These are phyloP conservation scores for Conomelus anceps DNA, from an alignment of 2,888 invertebrate species.

Conservation along the genomic window DNA sequence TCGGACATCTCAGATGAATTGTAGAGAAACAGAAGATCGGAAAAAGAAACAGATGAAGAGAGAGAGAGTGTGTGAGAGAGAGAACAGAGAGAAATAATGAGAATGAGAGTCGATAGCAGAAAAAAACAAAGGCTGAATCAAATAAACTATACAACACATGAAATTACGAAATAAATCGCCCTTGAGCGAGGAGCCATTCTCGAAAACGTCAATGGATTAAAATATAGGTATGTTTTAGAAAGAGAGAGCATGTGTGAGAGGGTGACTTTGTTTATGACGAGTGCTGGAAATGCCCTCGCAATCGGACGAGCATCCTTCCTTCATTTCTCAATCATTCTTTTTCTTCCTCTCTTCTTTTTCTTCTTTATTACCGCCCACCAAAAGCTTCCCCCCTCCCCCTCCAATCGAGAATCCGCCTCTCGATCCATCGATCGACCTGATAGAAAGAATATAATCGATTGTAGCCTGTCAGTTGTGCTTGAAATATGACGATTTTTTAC, in stretches of 20 bases:
- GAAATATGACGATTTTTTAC: neutral
- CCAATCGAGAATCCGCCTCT: neutral
- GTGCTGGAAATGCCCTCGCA: neutral
- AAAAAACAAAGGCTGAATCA: neutral
- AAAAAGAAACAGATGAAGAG: too few species aligned
- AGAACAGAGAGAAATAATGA: conserved; percentile 12
- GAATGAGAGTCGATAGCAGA: conserved; percentile 21
- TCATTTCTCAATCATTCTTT: neutral
- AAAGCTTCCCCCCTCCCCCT: neutral
- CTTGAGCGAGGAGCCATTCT: neutral
- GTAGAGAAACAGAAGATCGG: too few species aligned
- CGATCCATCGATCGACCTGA: neutral
- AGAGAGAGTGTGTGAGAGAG: too few species aligned
- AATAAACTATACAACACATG: neutral
- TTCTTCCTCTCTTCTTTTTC: neutral
- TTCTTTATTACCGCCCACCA: neutral
- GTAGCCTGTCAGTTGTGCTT: neutral
- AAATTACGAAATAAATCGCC: neutral
- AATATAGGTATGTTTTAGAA: neutral
- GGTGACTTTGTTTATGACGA: neutral
- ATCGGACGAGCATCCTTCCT: neutral
- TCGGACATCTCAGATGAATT: too few species aligned
- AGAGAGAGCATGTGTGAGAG: neutral
- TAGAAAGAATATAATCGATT: neutral
- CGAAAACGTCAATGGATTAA: neutral